These are phyloP conservation scores for Pelodytes ibericus DNA, from an alignment of 2,797 vertebrate species.

Conservation along the genomic window DNA sequence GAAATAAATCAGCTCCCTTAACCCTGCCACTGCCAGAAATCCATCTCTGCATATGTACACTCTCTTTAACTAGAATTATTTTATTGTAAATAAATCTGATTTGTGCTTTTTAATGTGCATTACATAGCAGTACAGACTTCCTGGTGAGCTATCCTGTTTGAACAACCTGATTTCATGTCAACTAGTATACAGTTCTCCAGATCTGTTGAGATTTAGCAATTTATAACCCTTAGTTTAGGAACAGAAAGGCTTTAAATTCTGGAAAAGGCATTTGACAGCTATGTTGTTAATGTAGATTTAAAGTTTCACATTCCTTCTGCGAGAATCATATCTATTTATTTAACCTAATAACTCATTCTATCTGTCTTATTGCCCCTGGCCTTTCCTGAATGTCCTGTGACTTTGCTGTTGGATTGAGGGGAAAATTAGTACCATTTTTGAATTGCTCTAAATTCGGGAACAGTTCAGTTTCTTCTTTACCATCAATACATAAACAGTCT, in stretches of 20 bases:
- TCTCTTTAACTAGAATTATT: background rate
- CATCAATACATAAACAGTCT: conserved; percentile 39
- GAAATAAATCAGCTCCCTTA: background rate
- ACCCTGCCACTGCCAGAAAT: conserved; percentile 22
- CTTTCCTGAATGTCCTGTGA: conserved; percentile 6
- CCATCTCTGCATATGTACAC: background rate
- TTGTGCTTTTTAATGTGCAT: conserved; percentile 20
- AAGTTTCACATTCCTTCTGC: conserved; percentile 18
- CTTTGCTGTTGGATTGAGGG: conserved; percentile 15
- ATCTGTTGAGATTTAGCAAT: conserved; percentile 45
- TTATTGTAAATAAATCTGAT: conserved; percentile 26
- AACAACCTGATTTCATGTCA: conserved; percentile 37
- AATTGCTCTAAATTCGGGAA: conserved; percentile 29
- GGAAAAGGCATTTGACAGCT: conserved; percentile 40
- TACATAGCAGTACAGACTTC: conserved; percentile 18
- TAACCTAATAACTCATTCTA: conserved; percentile 46
- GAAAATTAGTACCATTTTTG: conserved; percentile 14
- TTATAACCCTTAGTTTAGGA: conserved; percentile 48
- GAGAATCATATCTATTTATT: conserved; percentile 34
- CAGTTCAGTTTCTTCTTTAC: conserved; percentile 5
- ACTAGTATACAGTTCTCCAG: conserved; percentile 40
- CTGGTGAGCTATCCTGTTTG: conserved; percentile 30
- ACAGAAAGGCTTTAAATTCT: conserved; percentile 43
- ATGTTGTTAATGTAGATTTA: conserved; percentile 39
- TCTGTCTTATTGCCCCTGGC: conserved; percentile 35